Conservation (phyloP, 2,113 vertebrate genomes). For the Pholis gunnellus region DNA sequence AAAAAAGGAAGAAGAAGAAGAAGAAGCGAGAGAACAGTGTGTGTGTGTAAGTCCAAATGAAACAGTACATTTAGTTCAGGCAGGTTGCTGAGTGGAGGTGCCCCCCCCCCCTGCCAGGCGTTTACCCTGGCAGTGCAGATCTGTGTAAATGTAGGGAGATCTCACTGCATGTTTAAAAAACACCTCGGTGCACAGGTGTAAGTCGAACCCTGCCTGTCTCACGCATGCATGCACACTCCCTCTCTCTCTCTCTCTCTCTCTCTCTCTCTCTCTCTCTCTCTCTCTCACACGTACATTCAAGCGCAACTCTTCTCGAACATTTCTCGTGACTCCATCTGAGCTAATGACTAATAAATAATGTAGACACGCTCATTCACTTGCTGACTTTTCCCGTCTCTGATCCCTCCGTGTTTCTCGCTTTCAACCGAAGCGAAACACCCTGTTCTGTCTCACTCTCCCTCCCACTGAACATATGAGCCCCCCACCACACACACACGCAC, state of each 20-base stretch:
- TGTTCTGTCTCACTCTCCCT: constrained; percentile 37
- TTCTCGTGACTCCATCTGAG: constrained; percentile 7
- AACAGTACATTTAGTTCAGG: constrained; percentile 30
- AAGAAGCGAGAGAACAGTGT: constrained; percentile 3
- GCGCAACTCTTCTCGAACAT: background rate
- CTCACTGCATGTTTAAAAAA: background rate
- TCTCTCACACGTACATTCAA: background rate
- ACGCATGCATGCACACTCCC: constrained; percentile 4
- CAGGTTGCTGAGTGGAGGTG: constrained; percentile 20
- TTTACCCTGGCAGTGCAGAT: constrained; percentile 9
- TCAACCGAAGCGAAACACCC: constrained; percentile 38
- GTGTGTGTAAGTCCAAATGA: constrained; percentile 17
- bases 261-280: too few species aligned
- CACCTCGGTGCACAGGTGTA: constrained; percentile 24
- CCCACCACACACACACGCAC: constrained; percentile 32
- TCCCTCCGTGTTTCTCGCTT: constrained; percentile 31
- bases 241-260: too few species aligned
- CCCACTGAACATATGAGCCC: constrained; percentile 54
- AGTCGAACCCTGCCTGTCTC: constrained; percentile 2
- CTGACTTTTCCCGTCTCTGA: constrained; percentile 29
- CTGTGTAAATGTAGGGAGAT: background rate
- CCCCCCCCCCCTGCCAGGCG: too few species aligned
- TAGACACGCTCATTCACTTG: constrained; percentile 26
- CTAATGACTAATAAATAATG: constrained; percentile 61
- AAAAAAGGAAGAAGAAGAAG: background rate